Conservation (phyloP, 2,888 invertebrate genomes). For the Patella depressa region DNA sequence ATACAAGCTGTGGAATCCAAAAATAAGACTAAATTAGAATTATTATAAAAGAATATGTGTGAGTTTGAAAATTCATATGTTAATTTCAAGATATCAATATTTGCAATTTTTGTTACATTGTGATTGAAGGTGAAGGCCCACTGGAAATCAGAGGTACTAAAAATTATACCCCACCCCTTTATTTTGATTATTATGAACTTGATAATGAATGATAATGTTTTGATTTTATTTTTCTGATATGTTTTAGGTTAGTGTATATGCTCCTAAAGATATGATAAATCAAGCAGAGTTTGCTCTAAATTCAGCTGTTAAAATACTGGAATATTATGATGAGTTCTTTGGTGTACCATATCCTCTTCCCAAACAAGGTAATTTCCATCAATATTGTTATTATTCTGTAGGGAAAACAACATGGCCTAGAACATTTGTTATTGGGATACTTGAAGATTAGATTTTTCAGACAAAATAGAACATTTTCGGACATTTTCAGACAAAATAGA, state of each 20-base stretch:
- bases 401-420: no score
- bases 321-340: conserved; percentile 88
- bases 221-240: conserved; percentile 73
- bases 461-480: neutral
- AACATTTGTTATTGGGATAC: neutral
- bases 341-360: conserved; percentile 89
- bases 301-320: conserved; percentile 77
- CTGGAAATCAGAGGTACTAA: no score
- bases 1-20: no score
- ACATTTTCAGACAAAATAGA: neutral
- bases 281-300: conserved; percentile 79
- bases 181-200: neutral
- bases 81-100: no score
- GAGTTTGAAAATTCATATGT: no score
- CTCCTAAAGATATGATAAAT: conserved; percentile 79
- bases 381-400: no score
- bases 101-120: no score
- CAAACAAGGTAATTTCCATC: conserved; percentile 81
- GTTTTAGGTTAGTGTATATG: conserved; percentile 76
- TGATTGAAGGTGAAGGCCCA: no score
- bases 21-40: no score
- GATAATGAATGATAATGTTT: neutral
- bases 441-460: neutral
- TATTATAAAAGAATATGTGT: no score
- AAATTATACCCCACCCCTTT: neutral